Evolutionary conservation across 2,888 invertebrate genomes (phyloP).

Genomic region (Aquatica leii): DNA sequence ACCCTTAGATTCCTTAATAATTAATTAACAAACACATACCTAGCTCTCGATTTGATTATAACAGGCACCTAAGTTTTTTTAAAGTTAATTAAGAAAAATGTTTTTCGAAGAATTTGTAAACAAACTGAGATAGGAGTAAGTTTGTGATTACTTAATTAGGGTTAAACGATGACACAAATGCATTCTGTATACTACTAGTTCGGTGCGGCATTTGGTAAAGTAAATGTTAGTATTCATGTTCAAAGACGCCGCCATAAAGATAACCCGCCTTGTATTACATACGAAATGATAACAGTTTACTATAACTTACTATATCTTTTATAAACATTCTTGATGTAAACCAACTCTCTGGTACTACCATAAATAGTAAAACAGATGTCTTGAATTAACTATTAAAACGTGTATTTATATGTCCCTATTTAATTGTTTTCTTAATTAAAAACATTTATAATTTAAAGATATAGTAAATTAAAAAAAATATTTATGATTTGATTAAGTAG

Average conservation of each 20-base stretch:
- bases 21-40: too few relatives aligned
- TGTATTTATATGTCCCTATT: too few relatives aligned
- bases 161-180: conserved; percentile 11
- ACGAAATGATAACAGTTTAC: conserved; percentile 24
- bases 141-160: conserved; percentile 18
- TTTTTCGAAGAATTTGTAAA: too few relatives aligned
- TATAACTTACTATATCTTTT: conserved; percentile 14
- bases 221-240: conserved; percentile 15
- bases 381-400: conserved; percentile 8
- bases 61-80: too few relatives aligned
- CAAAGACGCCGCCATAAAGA: conserved; percentile 23
- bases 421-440: too few relatives aligned
- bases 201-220: conserved; percentile 15
- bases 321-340: conserved; percentile 23
- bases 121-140: too few relatives aligned
- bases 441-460: too few relatives aligned
- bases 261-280: conserved; percentile 17
- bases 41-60: too few relatives aligned
- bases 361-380: conserved; percentile 14
- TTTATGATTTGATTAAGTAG: too few relatives aligned
- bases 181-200: conserved; percentile 11
- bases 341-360: conserved; percentile 11
- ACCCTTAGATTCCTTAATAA: too few relatives aligned
- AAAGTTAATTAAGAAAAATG: too few relatives aligned
- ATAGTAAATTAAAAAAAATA: too few relatives aligned